Evolutionary conservation across 1,140 invertebrate genomes (phyloP), one percentile per base, ranked within the genome.

Genomic region (Drosophila seguyi): DNA sequence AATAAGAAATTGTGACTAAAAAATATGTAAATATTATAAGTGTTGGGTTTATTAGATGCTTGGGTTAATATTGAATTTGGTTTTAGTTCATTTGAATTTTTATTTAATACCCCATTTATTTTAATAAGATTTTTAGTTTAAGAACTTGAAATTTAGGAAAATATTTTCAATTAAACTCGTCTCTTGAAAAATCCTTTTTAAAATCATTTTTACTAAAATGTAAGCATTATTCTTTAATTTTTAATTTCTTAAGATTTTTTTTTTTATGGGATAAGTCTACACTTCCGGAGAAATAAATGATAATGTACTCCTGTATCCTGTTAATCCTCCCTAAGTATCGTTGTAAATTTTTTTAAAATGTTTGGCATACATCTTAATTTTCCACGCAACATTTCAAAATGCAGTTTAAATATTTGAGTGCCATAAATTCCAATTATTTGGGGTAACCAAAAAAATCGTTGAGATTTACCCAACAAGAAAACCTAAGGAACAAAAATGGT

Each of bases 401-500:
- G 67, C 14, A 36, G 18, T 72, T 58, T 18, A 42, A 68, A 62
- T 65, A 57, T 58, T 74, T 67, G 57, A 66, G 38, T 59, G 27
- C 11, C 50, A 71, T 90, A 84, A 90, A 88, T 90, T 75, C 47
- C 77, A 84, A 84, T 88, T 84, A 84, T 44, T 67, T 61, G 55
- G 47, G 39, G 50, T 31, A 38, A 47, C 25, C 25, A 44, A 42
- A 59, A n/a, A 58, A 36, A 36, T 8, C 0, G 4, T 3, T 6
- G 4, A 59, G 11, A 44, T 59, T 50, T 65, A 57, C 48, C 61
- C 44, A 52, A 44, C 5, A 48, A 57, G 5, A n/a, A 55, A 55
- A 11, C 20, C 59, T 5, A 38, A 38, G 34, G 4, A 10, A 25
- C 25, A 47, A 41, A 81, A 80, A 55, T 29, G 58, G 39, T 58